Base-by-base conservation (phyloP, 2,113 vertebrate genomes). In the Anarrhichthys ocellatus region DNA sequence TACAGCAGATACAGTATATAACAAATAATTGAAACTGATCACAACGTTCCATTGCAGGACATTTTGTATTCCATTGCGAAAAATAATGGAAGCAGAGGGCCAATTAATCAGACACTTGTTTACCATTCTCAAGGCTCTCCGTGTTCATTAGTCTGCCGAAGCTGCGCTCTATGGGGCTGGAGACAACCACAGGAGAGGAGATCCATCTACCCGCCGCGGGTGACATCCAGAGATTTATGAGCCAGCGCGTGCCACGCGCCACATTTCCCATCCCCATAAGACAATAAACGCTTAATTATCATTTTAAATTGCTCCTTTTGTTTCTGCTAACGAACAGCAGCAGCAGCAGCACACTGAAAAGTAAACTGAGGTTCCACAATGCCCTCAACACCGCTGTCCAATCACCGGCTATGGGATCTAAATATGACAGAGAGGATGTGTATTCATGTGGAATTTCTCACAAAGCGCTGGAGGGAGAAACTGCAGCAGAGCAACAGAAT, bases 61-160 rank as follows among this genome's bases (percentile, higher is more conserved):
- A 81, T 86, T 91, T 89, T 88, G 72, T 65, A 84, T 90, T 87
- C 68, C 34, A 61, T 78, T 27, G 78, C 78, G 46, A 88, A 92
- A 4, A 94, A 94, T 88, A 92, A 93, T 90, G 81, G 56, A 75
- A 89, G 83, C 87, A 79, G 75, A 88, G 77, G 85, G 63, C 84
- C 87, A 90, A 94, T 95, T 94, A 92, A 94, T 95, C 94, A 93
- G 87, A 67, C 83, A 89, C 92, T 95, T 95, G 95, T 95, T 95
- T 95, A 94, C 88, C 92, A 85, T 92, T 86, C 87, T 92, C 84
- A 85, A 77, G 88, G 89, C 87, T 86, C 84, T 89, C 76, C 36
- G 66, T 84, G 88, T 92, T 92, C 91, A 94, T 95, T 94, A 93
- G 91, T 94, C 93, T 92, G 88, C 86, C 20, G 74, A 88, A 85